Percentiles rank a stretch among this genome's conserved stretches.
phyloP scores from a whole-genome alignment of 2,888 invertebrate species.

The Idaea straminata region DNA sequence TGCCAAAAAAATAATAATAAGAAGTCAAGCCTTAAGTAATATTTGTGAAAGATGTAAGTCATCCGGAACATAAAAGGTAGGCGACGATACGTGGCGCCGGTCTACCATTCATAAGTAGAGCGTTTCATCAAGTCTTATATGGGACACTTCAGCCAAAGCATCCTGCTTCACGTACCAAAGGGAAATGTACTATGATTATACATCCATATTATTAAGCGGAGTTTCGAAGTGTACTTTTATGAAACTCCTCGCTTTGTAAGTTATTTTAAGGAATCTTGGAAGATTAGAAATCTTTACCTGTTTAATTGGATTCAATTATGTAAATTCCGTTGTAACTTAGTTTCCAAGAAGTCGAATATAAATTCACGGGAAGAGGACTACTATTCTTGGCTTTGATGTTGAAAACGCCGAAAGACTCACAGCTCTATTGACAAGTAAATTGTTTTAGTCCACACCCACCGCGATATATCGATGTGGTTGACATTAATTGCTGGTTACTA shows the following conservation, averaged over 20 bases:
- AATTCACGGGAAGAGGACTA: not conserved
- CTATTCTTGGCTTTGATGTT: not conserved
- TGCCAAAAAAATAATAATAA: not conserved
- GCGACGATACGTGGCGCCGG: not conserved
- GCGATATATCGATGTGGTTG: conserved; percentile 20
- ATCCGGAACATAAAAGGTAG: not conserved
- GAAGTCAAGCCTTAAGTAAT: not conserved
- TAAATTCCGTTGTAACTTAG: not conserved
- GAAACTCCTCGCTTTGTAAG: not conserved
- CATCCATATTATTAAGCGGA: not conserved
- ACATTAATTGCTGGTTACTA: conserved; percentile 21
- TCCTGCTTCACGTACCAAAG: conserved; percentile 1
- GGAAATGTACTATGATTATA: not conserved
- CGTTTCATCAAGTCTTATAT: conserved; percentile 1
- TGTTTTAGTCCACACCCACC: conserved; percentile 18
- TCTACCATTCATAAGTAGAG: not conserved
- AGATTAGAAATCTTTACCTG: not conserved
- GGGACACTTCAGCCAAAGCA: not conserved
- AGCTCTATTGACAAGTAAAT: conserved; percentile 19
- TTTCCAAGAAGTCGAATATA: not conserved
- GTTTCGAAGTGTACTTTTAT: not conserved
- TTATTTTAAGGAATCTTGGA: not conserved
- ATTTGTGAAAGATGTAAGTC: not conserved
- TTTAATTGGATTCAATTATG: not conserved
- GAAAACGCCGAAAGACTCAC: not conserved